Base-by-base conservation (phyloP, 1,140 invertebrate genomes). In the Rhagoletis pomonella region DNA sequence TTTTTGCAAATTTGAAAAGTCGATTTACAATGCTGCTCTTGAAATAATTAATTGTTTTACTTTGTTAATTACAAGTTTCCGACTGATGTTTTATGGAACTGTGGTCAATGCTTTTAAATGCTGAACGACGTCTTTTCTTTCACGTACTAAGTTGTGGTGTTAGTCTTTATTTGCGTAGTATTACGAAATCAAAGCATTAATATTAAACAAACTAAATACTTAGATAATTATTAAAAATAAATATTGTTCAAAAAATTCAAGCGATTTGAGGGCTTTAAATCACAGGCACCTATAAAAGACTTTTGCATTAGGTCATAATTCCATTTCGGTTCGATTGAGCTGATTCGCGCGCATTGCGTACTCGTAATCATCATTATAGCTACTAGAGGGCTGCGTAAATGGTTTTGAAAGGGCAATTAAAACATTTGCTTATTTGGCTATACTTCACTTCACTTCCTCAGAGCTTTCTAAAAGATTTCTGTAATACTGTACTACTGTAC, bases 151-250 rank as follows among this genome's bases (percentile, higher is more conserved):
- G 73, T 17, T 81, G 7, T 58, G 19, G 47, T 55, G 17, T 7
- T 73, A 50, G 7, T 73, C 14, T 73, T 12, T 19, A 55, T 6
- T 81, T 55, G 47, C 44, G 17, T n/a, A 4, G 73, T 6, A 19
- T 81, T 55, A 10, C 17, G 17, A 73, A 47, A 73, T 73, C 67
- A 44, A 73, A 73, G 12, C 12, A 47, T 44, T 73, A 73, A 44
- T 12, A 17, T 39, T 44, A 44, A 44, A 17, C 0, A 73, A 73
- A 47, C 12, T 73, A 73, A 47, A 17, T 44, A 47, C 67, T 73
- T 73, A 73, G 67, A 42, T 73, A 73, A 47, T 73, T 73, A 73
- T 73, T 73, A 73, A 44, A 73, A 73, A 73, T 73, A 73, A 73
- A 73, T 47, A 73, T 73, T 47, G 4, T 39, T 17, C 67, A 44